phyloP scores from a whole-genome alignment of 2,797 vertebrate genomes.

The Microtus obscurus region DNA sequence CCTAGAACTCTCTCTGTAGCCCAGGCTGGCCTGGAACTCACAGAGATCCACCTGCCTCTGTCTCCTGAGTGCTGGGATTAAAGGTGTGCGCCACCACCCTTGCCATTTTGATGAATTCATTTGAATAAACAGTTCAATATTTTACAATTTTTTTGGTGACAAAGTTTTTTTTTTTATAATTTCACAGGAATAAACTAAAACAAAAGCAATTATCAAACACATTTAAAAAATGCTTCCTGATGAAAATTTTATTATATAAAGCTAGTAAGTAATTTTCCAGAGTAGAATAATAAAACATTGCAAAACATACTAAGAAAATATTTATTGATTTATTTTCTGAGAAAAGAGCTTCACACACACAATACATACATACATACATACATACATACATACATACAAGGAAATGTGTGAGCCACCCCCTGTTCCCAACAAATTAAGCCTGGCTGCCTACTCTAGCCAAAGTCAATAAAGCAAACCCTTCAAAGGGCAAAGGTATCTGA shows the following conservation, averaged over 20 bases:
- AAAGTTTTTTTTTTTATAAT: neutral
- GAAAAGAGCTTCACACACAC: neutral
- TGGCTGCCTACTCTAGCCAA: conserved; percentile 35
- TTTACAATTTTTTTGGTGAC: conserved; percentile 10
- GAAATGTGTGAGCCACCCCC: neutral
- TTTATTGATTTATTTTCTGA: neutral
- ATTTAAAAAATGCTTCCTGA: neutral
- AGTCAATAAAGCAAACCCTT: conserved; percentile 68
- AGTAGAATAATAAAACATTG: neutral
- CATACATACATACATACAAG: neutral
- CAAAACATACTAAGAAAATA: neutral
- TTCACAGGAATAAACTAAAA: conserved; percentile 4
- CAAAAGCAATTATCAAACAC: neutral
- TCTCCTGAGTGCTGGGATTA: neutral
- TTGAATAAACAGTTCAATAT: neutral
- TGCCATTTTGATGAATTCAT: neutral
- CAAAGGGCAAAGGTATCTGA: conserved; percentile 76
- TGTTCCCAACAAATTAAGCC: conserved; percentile 62
- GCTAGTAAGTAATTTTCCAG: neutral
- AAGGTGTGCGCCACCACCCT: neutral
- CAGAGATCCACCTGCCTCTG: neutral
- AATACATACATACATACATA: neutral
- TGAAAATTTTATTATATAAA: conserved; percentile 19
- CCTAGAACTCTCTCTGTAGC: neutral
- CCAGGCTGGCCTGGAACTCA: neutral